Base-by-base conservation (phyloP, 2,113 vertebrate species). In the Catharus fuscescens region DNA sequence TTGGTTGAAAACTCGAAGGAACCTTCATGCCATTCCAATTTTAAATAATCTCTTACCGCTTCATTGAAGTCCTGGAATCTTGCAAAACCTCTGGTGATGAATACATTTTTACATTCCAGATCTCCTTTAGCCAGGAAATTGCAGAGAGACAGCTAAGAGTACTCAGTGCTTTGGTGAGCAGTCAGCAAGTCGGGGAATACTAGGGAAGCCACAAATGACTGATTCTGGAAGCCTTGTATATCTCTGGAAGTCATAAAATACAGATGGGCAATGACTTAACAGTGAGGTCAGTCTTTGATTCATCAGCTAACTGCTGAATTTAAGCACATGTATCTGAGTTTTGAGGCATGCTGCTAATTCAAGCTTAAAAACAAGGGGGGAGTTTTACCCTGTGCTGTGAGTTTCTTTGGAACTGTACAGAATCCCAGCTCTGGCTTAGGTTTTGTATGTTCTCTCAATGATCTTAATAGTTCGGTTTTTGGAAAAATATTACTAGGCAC, bases 171-270 rank as follows among this genome's bases (percentile, higher is more conserved):
- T 94, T 84, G 79, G 88, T 72, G 90, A 93, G 90, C 82, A 67
- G n/a, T 86, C 89, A 87, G 92, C 74, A 71, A 91, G 66, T 76
- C 15, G 5, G 71, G 45, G 60, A 86, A 87, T 40, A 77, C 34
- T 50, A 36, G 50, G 65, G 82, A 92, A 93, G 93, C 82, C 93
- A 79, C 82, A 88, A 93, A 72, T 82, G 69, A 82, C 84, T 82
- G 78, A 88, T 90, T 93, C 72, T 93, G 93, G 92, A 93, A 93
- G 65, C 57, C 69, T 88, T 32, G 18, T 71, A 45, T 56, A 61
- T 83, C 82, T 96, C 92, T 96, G 90, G 80, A 96, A 94, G 72
- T 92, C 95, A 94, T 96, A 94, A 96, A 94, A 94, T 95, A 83
- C 92, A 95, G 80, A 93, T 90, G 82, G 85, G 50, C 88, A 86